A percentile compares a stretch with the other conserved stretches of the same genome.
phyloP scores from a whole-genome alignment of 2,797 vertebrate genomes.

The Channa striata region DNA sequence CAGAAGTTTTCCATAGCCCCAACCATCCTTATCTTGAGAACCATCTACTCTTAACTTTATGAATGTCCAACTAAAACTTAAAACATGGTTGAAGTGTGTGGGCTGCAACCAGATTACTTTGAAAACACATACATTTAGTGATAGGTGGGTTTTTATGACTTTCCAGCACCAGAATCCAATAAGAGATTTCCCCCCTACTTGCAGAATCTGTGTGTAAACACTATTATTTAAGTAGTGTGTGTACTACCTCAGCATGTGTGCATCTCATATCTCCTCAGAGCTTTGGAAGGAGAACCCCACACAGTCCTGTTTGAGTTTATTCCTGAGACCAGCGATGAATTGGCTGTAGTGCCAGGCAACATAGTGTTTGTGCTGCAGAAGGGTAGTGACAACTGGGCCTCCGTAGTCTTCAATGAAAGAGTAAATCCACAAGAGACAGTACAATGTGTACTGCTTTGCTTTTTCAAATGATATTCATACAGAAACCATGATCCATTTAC shows the following conservation, averaged over 20 bases:
- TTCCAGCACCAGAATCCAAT: too few relatives aligned
- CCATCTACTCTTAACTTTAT: too few relatives aligned
- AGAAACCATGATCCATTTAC: background rate
- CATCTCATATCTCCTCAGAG: slow-evolving; percentile 78
- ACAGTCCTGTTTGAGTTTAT: slow-evolving; percentile 92
- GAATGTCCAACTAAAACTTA: too few relatives aligned
- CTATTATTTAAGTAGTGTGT: background rate
- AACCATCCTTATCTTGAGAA: too few relatives aligned
- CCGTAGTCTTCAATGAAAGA: slow-evolving; percentile 95
- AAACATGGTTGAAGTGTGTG: too few relatives aligned
- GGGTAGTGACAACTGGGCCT: slow-evolving; percentile 95
- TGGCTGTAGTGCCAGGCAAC: slow-evolving; percentile 94
- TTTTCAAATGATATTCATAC: background rate
- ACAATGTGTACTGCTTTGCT: background rate
- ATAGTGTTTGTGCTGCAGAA: slow-evolving; percentile 95
- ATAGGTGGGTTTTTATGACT: too few relatives aligned
- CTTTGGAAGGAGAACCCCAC: slow-evolving; percentile 92
- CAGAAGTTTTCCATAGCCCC: too few relatives aligned
- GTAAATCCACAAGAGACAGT: slow-evolving; percentile 68
- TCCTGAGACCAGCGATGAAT: slow-evolving; percentile 90
- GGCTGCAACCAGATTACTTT: too few relatives aligned
- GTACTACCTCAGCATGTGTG: background rate
- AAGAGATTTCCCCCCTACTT: background rate
- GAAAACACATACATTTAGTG: too few relatives aligned
- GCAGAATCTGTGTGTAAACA: too few relatives aligned